Percentiles rank a stretch among this genome's conserved stretches.
These are phyloP conservation scores for Clarias platycephalus DNA, from an alignment of 2,797 vertebrate species.

Conservation along the genomic window DNA sequence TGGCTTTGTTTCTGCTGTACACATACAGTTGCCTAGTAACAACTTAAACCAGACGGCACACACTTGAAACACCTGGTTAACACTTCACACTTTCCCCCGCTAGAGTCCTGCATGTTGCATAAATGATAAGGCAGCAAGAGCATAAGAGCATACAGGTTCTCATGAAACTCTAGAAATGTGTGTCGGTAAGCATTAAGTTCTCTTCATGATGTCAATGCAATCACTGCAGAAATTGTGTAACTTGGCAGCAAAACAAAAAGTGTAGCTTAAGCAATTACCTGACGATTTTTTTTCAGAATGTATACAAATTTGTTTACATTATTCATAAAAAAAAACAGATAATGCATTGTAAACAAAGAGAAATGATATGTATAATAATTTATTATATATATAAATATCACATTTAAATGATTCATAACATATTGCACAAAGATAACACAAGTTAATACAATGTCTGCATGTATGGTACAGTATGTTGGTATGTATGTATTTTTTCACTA, in stretches of 20 bases:
- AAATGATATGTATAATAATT: background rate
- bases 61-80: conserved; percentile 26
- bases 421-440: no score
- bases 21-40: conserved; percentile 47
- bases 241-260: background rate
- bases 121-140: background rate
- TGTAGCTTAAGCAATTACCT: background rate
- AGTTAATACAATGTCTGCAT: no score
- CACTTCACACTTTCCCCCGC: conserved; percentile 1
- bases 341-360: background rate
- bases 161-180: background rate
- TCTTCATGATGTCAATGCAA: background rate
- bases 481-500: no score
- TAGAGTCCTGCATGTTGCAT: conserved; percentile 1
- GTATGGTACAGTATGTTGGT: no score
- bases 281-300: background rate
- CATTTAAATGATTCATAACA: no score
- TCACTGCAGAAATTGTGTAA: background rate
- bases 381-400: no score
- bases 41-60: conserved; percentile 16
- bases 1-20: background rate
- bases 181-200: background rate
- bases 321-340: background rate
- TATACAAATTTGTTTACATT: background rate
- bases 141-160: background rate